Evolutionary conservation across 2,888 invertebrate species (phyloP).

Genomic region (Tipula confusa): DNA sequence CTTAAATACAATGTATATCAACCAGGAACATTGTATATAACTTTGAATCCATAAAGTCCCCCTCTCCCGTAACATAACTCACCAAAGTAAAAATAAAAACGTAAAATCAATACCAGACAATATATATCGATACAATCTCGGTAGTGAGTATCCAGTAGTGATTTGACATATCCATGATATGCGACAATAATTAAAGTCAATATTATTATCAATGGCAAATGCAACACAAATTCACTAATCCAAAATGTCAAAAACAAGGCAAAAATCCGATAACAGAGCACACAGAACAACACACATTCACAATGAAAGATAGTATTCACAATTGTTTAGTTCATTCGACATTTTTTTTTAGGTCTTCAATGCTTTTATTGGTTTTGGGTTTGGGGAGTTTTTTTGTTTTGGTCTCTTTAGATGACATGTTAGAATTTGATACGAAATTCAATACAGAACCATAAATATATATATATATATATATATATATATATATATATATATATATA

Average conservation of each 20-base stretch:
- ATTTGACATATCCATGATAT: background rate
- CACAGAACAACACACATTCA: background rate
- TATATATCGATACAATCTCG: background rate
- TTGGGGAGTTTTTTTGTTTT: background rate
- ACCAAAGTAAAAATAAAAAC: too few species aligned
- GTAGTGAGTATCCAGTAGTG: background rate
- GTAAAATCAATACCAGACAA: conserved; percentile 12
- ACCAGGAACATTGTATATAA: too few species aligned
- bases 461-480: too few species aligned
- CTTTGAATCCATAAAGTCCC: too few species aligned
- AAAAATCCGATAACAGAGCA: background rate
- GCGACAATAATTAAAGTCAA: conserved; percentile 16
- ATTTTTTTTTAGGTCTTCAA: background rate
- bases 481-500: too few species aligned
- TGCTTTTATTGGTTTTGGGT: background rate
- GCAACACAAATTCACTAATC: conserved; percentile 25
- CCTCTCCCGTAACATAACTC: too few species aligned
- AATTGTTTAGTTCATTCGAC: conserved; percentile 16
- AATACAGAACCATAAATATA: background rate
- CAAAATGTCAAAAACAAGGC: conserved; percentile 5
- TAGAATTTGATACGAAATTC: conserved; percentile 20
- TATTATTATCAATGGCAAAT: background rate
- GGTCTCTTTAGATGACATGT: conserved; percentile 12
- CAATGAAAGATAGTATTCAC: background rate
- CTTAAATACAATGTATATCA: too few species aligned